A percentile compares a stretch with the other conserved stretches of the same genome.
Evolutionary conservation across 2,797 vertebrate species (phyloP).

Genomic region (Chelmon rostratus): DNA sequence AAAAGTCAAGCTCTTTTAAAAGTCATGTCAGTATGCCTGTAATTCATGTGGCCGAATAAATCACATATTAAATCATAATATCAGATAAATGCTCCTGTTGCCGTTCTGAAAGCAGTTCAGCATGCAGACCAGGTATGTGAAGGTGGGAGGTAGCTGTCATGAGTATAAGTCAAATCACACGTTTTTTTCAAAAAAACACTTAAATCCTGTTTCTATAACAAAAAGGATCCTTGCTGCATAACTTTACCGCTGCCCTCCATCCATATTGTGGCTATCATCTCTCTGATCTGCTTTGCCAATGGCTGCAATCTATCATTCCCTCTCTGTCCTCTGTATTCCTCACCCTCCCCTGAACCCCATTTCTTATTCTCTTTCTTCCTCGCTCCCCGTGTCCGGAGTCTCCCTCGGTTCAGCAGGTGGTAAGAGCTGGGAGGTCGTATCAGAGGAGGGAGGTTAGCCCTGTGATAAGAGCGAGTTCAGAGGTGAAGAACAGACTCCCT

Average conservation of each 20-base stretch:
- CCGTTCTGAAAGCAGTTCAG: not conserved
- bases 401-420: slow-evolving; percentile 1
- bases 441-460: slow-evolving; percentile 18
- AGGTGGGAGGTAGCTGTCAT: not conserved
- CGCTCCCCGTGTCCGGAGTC: not conserved
- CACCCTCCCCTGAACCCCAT: slow-evolving; percentile 7
- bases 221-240: not conserved
- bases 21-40: not conserved
- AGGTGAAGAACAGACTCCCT: slow-evolving; percentile 51
- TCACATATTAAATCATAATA: not conserved
- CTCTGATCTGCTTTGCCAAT: slow-evolving; percentile 44
- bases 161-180: not conserved
- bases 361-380: slow-evolving; percentile 31
- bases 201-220: not conserved
- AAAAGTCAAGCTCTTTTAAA: not conserved
- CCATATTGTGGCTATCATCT: slow-evolving; percentile 36
- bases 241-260: slow-evolving; percentile 17
- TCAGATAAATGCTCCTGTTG: not conserved
- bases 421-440: slow-evolving; percentile 24
- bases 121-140: not conserved
- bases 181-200: not conserved
- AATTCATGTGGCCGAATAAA: not conserved
- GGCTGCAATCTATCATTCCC: slow-evolving; percentile 48
- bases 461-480: slow-evolving; percentile 56
- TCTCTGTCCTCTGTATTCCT: slow-evolving; percentile 16